Conservation (phyloP, 2,797 vertebrate species). For the Varecia variegata region DNA sequence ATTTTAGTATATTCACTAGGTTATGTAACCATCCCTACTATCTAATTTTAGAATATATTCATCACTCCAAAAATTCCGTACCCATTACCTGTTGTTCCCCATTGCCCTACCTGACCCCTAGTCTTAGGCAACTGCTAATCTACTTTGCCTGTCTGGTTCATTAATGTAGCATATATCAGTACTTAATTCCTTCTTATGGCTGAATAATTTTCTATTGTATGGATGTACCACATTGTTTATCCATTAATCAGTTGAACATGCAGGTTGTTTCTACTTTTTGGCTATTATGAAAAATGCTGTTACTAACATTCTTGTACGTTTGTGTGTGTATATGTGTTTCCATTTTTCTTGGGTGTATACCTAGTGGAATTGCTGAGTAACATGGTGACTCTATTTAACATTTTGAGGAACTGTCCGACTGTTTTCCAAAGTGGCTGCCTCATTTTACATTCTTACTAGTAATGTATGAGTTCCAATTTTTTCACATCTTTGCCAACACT, state of each 20-base stretch:
- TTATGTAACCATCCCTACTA: not conserved
- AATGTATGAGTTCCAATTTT: not conserved
- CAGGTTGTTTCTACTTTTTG: not conserved
- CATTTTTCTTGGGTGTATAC: not conserved
- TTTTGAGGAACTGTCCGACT: not conserved
- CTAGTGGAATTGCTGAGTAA: not conserved
- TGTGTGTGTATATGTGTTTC: not conserved
- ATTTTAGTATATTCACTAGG: not conserved
- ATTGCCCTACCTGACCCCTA: rapidly evolving
- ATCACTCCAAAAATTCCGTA: not conserved
- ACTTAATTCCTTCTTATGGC: not conserved
- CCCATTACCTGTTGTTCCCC: not conserved
- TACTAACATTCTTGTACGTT: not conserved
- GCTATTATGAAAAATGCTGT: not conserved
- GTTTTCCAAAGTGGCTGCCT: not conserved
- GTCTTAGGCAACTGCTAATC: not conserved
- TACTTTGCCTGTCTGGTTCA: not conserved
- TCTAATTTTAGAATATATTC: not conserved
- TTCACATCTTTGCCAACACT: not conserved
- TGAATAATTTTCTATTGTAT: not conserved
- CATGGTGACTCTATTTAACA: not conserved
- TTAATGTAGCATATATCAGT: not conserved
- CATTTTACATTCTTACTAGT: not conserved
- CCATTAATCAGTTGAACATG: not conserved
- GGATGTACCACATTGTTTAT: not conserved